Base-by-base conservation (phyloP, 2,888 invertebrate species). In the Agapostemon virescens region DNA sequence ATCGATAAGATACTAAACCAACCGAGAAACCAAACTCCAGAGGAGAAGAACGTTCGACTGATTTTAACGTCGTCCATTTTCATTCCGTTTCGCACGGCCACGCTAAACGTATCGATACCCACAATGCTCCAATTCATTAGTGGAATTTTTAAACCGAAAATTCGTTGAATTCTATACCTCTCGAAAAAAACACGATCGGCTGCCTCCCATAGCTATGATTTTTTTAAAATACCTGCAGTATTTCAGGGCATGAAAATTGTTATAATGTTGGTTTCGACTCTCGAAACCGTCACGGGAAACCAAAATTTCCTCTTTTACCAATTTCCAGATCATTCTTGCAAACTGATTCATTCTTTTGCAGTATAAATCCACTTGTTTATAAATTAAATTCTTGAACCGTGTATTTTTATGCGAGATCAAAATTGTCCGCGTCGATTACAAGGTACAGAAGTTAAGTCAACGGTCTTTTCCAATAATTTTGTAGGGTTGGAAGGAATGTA, bases 1-100 rank as follows among this genome's bases (percentile, higher is more conserved):
- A 68, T 26, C 33, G 38, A 40, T 69, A 82, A 83, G 79, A 79
- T 70, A 40, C 9, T n/a, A 13, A 36, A 20, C 13, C 36, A 4
- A 63, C 20, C 17, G 20, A 45, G 33, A 20, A 45, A 33, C 20
- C n/a, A n/a, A 26, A 36, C 33, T 4, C 7, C 15, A 3, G 30
- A 45, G 13, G 7, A n/a, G 49, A 49, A 33, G n/a, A 33, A 33
- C 11, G 6, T 49, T 20, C 20, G 2, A 7, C 4, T 9, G 33
- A 30, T 61, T 33, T 20, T 2, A 3, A 30, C 15, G 5, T 58
- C 1, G 30, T 23, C 13, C 52, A 5, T 17, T 7, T 26, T 17
- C 17, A 55, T 17, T 26, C 0, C 26, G 55, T 55, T 26, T 55
- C 55, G 55, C 55, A 4, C 26, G 15, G 26, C 55, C 23, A 26